Conservation (phyloP, 2,888 invertebrate species). For the Acleris emargana region DNA sequence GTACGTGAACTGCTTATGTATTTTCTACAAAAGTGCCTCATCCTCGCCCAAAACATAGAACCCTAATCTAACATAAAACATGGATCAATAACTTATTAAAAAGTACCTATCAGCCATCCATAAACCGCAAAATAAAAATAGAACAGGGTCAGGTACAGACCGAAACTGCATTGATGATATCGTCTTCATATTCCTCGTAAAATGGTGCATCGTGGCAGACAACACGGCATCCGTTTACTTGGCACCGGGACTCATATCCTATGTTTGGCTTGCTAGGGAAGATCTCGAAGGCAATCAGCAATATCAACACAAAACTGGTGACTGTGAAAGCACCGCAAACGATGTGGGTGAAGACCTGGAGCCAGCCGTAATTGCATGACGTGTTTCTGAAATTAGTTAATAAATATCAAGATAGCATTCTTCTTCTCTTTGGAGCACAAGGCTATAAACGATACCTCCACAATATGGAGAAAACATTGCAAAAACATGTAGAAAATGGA, state of each 20-base stretch:
- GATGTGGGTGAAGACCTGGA: slow-evolving; percentile 61
- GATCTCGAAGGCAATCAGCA: slow-evolving; percentile 57
- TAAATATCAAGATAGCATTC: no score
- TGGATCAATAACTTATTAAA: no score
- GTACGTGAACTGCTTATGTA: no score
- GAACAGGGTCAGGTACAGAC: slow-evolving; percentile 44
- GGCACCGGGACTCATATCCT: slow-evolving; percentile 44
- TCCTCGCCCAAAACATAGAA: no score
- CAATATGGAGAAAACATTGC: no score
- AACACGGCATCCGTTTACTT: slow-evolving; percentile 53
- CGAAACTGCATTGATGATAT: slow-evolving; percentile 54
- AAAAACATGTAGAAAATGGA: no score
- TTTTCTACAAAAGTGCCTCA: no score
- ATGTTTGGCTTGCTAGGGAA: slow-evolving; percentile 2
- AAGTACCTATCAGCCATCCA: neutral
- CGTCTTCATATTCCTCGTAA: slow-evolving; percentile 51
- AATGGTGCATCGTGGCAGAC: slow-evolving; percentile 55
- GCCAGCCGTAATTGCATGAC: slow-evolving; percentile 70
- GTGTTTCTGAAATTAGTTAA: slow-evolving; percentile 53
- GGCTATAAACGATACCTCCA: no score
- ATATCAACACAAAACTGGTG: slow-evolving; percentile 65
- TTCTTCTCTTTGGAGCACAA: no score
- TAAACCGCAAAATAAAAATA: neutral
- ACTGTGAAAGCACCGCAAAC: slow-evolving; percentile 67
- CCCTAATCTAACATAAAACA: no score